phyloP scores from a whole-genome alignment of 2,797 vertebrate genomes.

The Leucoraja ocellata region DNA sequence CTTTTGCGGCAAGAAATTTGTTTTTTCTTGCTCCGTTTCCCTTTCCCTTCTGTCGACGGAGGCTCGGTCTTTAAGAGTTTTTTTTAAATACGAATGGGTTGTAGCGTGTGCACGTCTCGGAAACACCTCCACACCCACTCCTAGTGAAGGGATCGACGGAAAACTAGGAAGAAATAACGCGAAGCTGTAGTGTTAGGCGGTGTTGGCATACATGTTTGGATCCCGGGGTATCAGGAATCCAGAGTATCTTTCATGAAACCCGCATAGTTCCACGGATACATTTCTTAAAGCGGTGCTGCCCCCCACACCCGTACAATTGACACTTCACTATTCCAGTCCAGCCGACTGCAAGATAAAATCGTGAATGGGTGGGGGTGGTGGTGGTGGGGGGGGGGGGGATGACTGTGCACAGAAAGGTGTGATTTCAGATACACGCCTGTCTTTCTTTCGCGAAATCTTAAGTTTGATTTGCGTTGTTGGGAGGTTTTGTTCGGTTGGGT shows the following conservation, averaged over 20 bases:
- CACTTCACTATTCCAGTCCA: background rate
- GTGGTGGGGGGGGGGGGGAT: no score
- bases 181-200: background rate
- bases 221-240: background rate
- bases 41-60: background rate
- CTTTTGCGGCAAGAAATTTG: background rate
- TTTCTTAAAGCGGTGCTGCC: background rate
- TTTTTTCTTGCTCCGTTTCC: background rate
- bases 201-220: no score
- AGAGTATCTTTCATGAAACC: background rate
- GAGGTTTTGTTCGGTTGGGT: background rate
- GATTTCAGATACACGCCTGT: background rate
- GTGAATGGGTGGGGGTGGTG: no score
- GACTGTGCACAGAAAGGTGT: no score
- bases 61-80: background rate
- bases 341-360: no score
- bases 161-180: background rate
- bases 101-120: background rate
- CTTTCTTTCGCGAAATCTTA: background rate
- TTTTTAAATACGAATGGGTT: background rate
- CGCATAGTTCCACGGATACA: background rate
- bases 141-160: background rate
- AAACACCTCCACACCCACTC: background rate
- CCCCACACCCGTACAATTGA: background rate
- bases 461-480: background rate